Conservation (phyloP, 2,113 vertebrate genomes). For the Polypterus senegalus region DNA sequence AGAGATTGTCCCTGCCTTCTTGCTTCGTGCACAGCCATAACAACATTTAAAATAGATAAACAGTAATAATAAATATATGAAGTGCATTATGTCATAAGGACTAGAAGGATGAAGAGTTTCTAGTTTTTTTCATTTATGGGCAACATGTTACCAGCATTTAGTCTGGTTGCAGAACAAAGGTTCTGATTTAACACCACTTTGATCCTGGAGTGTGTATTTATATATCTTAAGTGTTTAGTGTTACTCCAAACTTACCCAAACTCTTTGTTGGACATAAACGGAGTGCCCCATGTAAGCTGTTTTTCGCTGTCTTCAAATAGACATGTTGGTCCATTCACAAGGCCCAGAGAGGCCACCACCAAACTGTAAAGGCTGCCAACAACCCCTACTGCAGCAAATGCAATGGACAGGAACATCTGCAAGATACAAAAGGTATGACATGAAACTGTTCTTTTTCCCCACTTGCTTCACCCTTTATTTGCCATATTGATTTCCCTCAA, state of each 20-base stretch:
- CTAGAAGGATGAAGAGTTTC: neutral
- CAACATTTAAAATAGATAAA: too few relatives aligned
- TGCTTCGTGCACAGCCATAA: too few relatives aligned
- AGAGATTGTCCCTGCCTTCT: too few relatives aligned
- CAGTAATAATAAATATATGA: neutral
- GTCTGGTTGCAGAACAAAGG: too few relatives aligned
- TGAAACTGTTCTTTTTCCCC: neutral
- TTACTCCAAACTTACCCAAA: too few relatives aligned
- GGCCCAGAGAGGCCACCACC: constrained; percentile 34
- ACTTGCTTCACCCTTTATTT: too few relatives aligned
- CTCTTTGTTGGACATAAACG: constrained; percentile 24
- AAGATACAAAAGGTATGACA: neutral
- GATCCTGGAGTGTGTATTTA: too few relatives aligned
- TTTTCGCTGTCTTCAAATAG: accelerated
- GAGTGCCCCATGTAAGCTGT: constrained; percentile 20
- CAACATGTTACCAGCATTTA: too few relatives aligned
- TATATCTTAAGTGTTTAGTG: too few relatives aligned
- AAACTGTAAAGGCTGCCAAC: constrained; percentile 50
- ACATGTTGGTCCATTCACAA: constrained; percentile 50
- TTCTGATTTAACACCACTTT: too few relatives aligned
- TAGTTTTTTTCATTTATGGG: too few relatives aligned
- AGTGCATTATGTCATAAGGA: neutral
- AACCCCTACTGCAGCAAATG: constrained; percentile 48
- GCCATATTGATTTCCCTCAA: neutral
- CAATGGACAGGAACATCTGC: constrained; percentile 63